Conservation (phyloP, 2,888 invertebrate species). For the Hymenopus coronatus region DNA sequence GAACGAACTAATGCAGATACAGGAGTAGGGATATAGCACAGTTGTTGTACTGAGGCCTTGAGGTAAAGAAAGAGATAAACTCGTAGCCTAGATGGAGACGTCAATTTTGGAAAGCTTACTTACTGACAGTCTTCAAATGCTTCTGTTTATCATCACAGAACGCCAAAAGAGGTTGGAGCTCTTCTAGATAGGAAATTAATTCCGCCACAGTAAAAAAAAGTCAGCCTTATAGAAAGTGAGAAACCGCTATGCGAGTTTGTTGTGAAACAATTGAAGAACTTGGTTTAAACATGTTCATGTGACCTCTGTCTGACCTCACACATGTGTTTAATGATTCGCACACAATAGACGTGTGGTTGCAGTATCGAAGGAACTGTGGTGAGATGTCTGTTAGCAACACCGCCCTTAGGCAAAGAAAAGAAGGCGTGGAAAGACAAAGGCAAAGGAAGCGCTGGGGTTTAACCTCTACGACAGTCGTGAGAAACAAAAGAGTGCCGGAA, state of each 20-base stretch:
- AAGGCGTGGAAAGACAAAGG: not conserved
- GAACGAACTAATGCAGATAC: too few species aligned
- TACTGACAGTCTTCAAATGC: not conserved
- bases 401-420: not conserved
- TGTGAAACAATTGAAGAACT: not conserved
- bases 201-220: not conserved
- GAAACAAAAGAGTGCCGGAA: not conserved
- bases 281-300: not conserved
- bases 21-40: too few species aligned
- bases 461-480: not conserved
- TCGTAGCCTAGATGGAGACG: not conserved
- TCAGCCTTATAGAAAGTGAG: not conserved
- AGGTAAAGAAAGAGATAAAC: too few species aligned
- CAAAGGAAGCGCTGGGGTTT: not conserved
- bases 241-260: not conserved
- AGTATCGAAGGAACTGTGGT: not conserved
- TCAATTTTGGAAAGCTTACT: not conserved
- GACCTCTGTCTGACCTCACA: not conserved
- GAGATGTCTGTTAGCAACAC: not conserved
- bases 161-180: not conserved
- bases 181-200: not conserved
- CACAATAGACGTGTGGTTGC: not conserved
- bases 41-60: too few species aligned
- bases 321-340: not conserved
- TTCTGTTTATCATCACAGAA: not conserved